A percentile compares a stretch with the other conserved stretches of the same genome.
phyloP scores from a whole-genome alignment of 1,140 invertebrate genomes.

The Drosophila sechellia region DNA sequence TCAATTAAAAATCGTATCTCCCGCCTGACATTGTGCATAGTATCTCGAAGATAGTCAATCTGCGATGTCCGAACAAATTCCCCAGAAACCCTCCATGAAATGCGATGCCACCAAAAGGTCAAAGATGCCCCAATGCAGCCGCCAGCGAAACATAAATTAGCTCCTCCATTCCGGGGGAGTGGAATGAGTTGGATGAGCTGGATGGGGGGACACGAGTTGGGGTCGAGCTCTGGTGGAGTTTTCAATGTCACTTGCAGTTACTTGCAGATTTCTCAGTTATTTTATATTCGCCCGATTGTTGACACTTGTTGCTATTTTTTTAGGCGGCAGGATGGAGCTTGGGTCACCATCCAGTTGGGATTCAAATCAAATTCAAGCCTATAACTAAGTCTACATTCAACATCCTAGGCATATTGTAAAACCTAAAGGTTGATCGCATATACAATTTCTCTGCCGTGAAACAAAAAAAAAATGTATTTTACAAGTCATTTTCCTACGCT shows the following conservation, averaged over 20 bases:
- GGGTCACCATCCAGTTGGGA: too few relatives aligned
- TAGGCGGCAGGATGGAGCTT: too few relatives aligned
- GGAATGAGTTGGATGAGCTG: not conserved
- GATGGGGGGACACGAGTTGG: constrained; percentile 1
- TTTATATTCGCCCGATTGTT: not conserved
- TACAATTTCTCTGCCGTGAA: too few relatives aligned
- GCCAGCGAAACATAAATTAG: constrained; percentile 58
- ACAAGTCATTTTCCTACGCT: too few relatives aligned
- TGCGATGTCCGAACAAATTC: constrained; percentile 38
- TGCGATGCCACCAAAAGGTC: constrained; percentile 55
- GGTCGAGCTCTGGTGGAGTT: constrained; percentile 6
- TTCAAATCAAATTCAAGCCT: too few relatives aligned
- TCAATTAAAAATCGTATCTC: constrained; percentile 51
- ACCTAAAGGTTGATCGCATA: too few relatives aligned
- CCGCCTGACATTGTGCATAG: constrained; percentile 13
- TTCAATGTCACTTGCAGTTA: constrained; percentile 40
- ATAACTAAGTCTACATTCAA: too few relatives aligned
- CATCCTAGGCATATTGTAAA: too few relatives aligned
- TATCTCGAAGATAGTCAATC: constrained; percentile 53
- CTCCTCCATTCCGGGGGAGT: not conserved
- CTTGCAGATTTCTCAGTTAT: constrained; percentile 19
- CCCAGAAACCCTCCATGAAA: constrained; percentile 46
- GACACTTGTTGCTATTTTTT: constrained; percentile 15
- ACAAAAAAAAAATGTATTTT: too few relatives aligned
- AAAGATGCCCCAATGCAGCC: constrained; percentile 14